Conservation (phyloP, 2,113 vertebrate species). For the Anarhynchus alexandrinus region DNA sequence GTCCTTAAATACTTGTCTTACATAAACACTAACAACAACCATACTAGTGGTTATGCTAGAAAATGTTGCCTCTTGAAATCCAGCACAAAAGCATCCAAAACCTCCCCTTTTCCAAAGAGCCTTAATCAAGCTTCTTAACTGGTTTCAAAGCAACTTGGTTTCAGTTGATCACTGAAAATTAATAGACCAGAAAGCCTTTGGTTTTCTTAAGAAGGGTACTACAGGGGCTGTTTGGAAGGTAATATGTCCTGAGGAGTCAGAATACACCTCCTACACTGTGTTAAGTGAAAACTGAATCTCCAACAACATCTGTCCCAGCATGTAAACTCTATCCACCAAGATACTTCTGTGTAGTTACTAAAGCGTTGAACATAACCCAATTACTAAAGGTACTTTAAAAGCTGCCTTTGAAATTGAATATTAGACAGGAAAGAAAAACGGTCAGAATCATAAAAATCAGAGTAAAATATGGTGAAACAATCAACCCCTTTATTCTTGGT, state of each 20-base stretch:
- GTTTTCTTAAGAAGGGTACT: neutral
- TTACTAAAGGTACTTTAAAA: neutral
- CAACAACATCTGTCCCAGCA: neutral
- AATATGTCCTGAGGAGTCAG: neutral
- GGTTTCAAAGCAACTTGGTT: neutral
- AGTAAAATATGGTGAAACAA: neutral
- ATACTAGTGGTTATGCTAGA: neutral
- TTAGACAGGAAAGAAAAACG: neutral
- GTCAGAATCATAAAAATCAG: neutral
- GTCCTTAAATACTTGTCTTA: neutral
- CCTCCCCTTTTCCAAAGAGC: neutral
- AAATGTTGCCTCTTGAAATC: neutral
- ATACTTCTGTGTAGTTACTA: neutral
- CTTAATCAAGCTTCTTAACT: neutral
- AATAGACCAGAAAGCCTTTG: neutral
- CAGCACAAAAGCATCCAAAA: neutral
- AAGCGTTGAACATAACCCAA: neutral
- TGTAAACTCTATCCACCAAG: neutral
- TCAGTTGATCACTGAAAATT: neutral
- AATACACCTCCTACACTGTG: neutral
- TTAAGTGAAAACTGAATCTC: neutral
- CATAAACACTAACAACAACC: neutral
- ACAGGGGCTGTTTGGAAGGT: neutral
- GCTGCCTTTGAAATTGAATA: neutral
- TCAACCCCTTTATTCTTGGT: neutral